Evolutionary conservation across 1,140 invertebrate genomes (phyloP).

Genomic region (Lasaia peninsularis): DNA sequence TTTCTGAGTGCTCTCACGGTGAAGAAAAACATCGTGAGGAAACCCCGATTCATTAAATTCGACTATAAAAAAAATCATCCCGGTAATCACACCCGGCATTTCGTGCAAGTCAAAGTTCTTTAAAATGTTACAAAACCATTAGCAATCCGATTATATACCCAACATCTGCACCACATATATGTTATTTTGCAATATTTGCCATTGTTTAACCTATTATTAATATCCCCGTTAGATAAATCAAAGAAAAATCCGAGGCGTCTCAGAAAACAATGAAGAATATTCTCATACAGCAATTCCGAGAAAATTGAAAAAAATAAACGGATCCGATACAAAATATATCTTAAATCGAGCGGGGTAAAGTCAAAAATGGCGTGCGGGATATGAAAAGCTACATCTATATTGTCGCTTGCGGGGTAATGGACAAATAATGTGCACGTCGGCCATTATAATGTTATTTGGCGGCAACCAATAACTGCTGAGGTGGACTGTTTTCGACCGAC

Average conservation of each 20-base stretch:
- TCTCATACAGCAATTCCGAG: slow-evolving; percentile 5
- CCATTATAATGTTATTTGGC: slow-evolving; percentile 66
- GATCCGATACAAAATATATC: neutral
- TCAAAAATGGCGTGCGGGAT: neutral
- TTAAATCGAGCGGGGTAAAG: neutral
- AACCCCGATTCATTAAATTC: too few species aligned
- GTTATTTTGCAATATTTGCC: neutral
- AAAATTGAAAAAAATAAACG: slow-evolving; percentile 1
- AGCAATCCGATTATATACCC: too few species aligned
- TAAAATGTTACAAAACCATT: too few species aligned
- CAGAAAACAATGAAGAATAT: slow-evolving; percentile 8
- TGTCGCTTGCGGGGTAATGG: slow-evolving; percentile 41
- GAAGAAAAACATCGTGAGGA: too few species aligned
- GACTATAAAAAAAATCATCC: too few species aligned
- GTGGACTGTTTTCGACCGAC: slow-evolving; percentile 30
- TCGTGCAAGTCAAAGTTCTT: too few species aligned
- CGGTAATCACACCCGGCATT: too few species aligned
- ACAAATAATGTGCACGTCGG: slow-evolving; percentile 60
- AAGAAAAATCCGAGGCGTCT: slow-evolving; percentile 6
- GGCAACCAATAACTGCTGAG: slow-evolving; percentile 44
- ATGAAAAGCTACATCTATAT: neutral
- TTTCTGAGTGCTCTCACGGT: too few species aligned
- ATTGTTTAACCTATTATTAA: neutral
- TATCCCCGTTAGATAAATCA: slow-evolving; percentile 1
- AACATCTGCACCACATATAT: neutral